Conservation (phyloP, 2,888 invertebrate species). For the Syrphus vitripennis region DNA sequence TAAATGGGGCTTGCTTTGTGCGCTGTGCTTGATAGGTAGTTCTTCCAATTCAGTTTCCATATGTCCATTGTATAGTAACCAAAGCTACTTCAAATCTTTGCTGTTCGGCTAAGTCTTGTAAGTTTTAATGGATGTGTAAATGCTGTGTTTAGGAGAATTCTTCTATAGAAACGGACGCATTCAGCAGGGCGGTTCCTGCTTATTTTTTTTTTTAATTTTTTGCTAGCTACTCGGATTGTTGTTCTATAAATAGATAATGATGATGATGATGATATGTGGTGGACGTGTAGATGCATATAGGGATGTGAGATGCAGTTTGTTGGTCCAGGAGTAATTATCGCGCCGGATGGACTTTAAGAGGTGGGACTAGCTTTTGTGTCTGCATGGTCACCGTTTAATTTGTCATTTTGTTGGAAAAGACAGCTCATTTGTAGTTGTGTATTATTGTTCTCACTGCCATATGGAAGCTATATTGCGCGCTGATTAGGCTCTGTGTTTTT, state of each 20-base stretch:
- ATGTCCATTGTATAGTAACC: not conserved
- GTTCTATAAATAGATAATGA: constrained; percentile 58
- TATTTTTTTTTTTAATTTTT: not conserved
- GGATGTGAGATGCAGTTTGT: not conserved
- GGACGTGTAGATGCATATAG: not conserved
- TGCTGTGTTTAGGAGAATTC: constrained; percentile 37
- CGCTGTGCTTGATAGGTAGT: constrained; percentile 33
- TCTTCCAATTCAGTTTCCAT: not conserved
- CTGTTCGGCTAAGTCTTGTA: not conserved
- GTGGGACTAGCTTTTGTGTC: constrained; percentile 10
- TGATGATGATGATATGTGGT: constrained; percentile 35
- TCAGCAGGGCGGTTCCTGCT: constrained; percentile 26
- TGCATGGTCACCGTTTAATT: constrained; percentile 48
- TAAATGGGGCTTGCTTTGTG: constrained; percentile 51
- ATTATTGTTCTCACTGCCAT: not conserved
- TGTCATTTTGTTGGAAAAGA: constrained; percentile 48
- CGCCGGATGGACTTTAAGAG: constrained; percentile 21
- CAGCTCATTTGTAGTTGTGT: not conserved
- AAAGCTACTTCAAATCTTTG: not conserved
- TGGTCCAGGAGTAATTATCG: constrained; percentile 46
- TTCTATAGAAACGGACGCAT: constrained; percentile 5
- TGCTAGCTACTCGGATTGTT: not conserved
- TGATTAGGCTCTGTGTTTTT: constrained; percentile 30
- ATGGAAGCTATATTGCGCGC: not conserved
- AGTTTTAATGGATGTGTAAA: constrained; percentile 52